Evolutionary conservation across 2,888 invertebrate species (phyloP).

Genomic region (Agriopis aurantiaria): DNA sequence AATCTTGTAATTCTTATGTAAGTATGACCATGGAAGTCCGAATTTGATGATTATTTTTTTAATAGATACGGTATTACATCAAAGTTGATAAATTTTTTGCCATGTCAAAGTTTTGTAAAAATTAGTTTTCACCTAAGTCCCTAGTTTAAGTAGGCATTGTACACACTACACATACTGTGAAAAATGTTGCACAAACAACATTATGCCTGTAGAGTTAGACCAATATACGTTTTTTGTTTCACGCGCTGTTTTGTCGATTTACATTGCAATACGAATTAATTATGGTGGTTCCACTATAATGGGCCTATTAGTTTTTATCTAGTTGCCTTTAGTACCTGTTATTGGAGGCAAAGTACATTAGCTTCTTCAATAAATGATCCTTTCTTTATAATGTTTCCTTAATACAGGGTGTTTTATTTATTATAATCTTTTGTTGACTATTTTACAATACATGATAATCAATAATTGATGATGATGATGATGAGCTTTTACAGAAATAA

Average conservation of each 20-base stretch:
- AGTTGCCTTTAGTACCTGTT: conserved; percentile 10
- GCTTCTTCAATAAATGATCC: not conserved
- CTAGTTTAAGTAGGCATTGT: conserved; percentile 18
- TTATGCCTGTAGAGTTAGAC: conserved; percentile 16
- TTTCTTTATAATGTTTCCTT: too few species aligned
- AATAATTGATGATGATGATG: too few species aligned
- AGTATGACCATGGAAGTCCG: too few species aligned
- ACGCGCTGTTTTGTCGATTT: conserved; percentile 32
- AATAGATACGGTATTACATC: too few species aligned
- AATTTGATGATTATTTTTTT: too few species aligned
- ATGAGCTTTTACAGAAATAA: too few species aligned
- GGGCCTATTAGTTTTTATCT: conserved; percentile 16
- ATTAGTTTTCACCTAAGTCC: not conserved
- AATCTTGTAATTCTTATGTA: too few species aligned
- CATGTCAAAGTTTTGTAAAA: not conserved
- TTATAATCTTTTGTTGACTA: too few species aligned
- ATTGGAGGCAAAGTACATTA: not conserved
- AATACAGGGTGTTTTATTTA: too few species aligned
- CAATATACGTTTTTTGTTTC: conserved; percentile 27
- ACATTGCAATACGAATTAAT: conserved; percentile 34
- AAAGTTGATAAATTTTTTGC: too few species aligned
- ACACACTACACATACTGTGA: conserved; percentile 11
- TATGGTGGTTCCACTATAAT: conserved; percentile 20
- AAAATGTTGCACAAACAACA: conserved; percentile 35
- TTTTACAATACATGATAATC: too few species aligned